Evolutionary conservation across 1,140 invertebrate species (phyloP), one percentile per base, ranked within the genome.

Genomic region (Drosophila paulistorum): DNA sequence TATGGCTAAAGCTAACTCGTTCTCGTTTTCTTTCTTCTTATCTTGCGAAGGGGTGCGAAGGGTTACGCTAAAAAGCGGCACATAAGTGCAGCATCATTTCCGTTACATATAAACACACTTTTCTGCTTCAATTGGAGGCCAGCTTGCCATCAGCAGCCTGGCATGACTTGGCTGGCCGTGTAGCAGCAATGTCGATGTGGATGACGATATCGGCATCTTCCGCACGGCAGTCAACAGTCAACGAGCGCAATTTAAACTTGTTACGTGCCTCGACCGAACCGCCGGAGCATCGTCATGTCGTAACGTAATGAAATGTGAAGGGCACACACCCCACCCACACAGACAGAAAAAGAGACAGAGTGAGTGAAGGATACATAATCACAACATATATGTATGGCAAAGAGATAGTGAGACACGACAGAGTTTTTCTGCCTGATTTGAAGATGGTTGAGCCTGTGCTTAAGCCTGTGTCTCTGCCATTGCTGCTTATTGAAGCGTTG

Each of bases 191-290:
- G 57, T 63, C 60, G 30, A 33, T 69, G 69, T 68, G 7, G 35
- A 37, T 37, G 35, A 10, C 61, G 26, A 65, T 80, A 71, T 67
- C 71, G 75, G 57, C 75, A 87, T 86, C 82, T 86, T 87, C 83
- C 79, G 83, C 75, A 87, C 79, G 80, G 84, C 84, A 87, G 83
- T 87, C 83, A 87, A 87, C 83, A 86, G 82, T 87, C 84, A 89
- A 89, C 84, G 84, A 89, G 84, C 84, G 84, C 84, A 89, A 89
- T 89, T 89, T 89, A 89, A 89, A 89, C 84, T 89, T 89, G 84
- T 89, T 89, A 89, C 84, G 84, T 89, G 84, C 83, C 74, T 66
- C 77, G 75, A 80, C 73, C 59, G 63, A 68, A 48, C 14, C 45
- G 17, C 20, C 45, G 17, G 10, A 23, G 79, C 83, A 70, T 62